A percentile compares a stretch with the other conserved stretches of the same genome.
phyloP scores from a whole-genome alignment of 2,888 invertebrate species.

The Vanessa cardui region DNA sequence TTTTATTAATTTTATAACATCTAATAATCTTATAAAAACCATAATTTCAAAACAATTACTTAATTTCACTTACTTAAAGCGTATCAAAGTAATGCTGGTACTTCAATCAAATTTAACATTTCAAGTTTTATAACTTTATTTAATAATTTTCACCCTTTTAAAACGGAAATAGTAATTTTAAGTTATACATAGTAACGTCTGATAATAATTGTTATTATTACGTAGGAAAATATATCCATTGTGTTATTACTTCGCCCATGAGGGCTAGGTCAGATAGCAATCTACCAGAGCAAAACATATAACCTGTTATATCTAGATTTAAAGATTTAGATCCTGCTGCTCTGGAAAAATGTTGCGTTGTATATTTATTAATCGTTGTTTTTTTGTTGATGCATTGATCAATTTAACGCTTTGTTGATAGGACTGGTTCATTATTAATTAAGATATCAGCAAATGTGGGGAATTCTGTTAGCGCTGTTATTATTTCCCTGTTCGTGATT shows the following conservation, averaged over 20 bases:
- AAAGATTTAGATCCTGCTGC: no score
- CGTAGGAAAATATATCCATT: neutral
- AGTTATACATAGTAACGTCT: neutral
- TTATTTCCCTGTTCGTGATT: no score
- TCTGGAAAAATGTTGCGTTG: no score
- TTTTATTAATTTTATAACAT: neutral
- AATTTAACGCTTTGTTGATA: no score
- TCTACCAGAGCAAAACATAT: neutral
- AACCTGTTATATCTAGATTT: neutral
- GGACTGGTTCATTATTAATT: no score
- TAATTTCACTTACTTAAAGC: conserved; percentile 1
- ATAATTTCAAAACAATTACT: neutral
- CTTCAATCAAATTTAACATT: neutral
- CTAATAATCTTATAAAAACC: neutral
- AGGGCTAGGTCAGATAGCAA: neutral
- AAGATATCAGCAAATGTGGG: no score
- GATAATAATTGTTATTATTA: neutral
- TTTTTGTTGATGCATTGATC: no score
- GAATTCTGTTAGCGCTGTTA: no score
- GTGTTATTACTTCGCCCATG: neutral
- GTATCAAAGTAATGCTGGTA: conserved; percentile 5
- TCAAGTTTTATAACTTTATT: neutral
- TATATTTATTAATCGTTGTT: no score
- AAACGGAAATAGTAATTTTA: neutral
- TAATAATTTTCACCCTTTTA: neutral